Evolutionary conservation across 2,797 vertebrate genomes (phyloP), one percentile per base, ranked within the genome.

Genomic region (Neosalanx taihuensis): DNA sequence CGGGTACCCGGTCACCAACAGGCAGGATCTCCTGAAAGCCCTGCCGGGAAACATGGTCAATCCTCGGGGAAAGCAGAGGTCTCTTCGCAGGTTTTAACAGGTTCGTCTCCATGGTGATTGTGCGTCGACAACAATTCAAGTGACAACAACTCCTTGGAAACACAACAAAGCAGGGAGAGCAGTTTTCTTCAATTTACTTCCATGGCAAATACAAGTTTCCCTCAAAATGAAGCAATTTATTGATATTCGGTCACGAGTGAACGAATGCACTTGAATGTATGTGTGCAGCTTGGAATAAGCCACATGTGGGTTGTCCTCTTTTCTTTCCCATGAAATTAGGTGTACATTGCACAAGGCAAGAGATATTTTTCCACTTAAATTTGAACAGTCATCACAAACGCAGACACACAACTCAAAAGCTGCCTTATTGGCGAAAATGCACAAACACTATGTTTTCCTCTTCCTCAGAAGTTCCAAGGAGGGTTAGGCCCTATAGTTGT

Each of bases 221-320:
- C 96, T 95, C 95, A 97, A 96, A 96, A 97, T 97, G 96, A 98
- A 94, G 96, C 92, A 95, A 98, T 99, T 99, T 99, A 99, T 98
- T 99, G 94, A 98, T 92, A 96, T 95, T 93, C 94, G 95, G 96
- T 96, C 96, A 98, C 94, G 90, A 94, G 93, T 94, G 94, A 94
- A 92, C 93, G 93, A 94, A 92, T 85, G 95, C 94, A 95, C 92
- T 91, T 75, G 89, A 86, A 87, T 94, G 94, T 94, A 93, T 93
- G 89, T 93, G 92, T 95, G 96, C 95, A 96, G 95, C 94, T 95
- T 95, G 91, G 92, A 93, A 94, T 95, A 94, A 92, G 94, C 68
- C 92, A 93, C 92, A 90, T 89, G 91, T 91, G 88, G 92, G 92
- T 93, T 95, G 94, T 94, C 96, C 95, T 80, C 58, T 76, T 75